These are phyloP conservation scores for Panagrolaimus sp. DNA, from an alignment of 1,140 invertebrate genomes.

Conservation along the genomic window DNA sequence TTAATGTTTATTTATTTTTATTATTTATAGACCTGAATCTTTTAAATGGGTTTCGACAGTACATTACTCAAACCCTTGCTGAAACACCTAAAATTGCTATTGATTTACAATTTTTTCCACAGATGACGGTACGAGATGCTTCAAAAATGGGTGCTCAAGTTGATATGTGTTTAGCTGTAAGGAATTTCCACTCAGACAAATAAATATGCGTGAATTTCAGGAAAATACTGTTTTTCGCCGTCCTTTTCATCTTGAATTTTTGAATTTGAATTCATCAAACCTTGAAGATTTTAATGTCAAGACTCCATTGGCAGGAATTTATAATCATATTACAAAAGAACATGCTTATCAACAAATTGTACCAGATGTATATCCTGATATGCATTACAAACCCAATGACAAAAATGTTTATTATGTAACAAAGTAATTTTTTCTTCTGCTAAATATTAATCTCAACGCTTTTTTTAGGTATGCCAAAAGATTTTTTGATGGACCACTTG, in stretches of 20 bases:
- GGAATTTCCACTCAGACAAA: not conserved
- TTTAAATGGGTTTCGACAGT: not conserved
- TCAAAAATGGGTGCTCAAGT: conserved; percentile 15
- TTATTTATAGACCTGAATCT: not conserved
- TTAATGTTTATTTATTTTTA: not conserved
- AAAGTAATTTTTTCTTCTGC: conserved; percentile 1
- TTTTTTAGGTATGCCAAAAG: conserved; percentile 12
- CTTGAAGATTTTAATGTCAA: no score
- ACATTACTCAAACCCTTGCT: not conserved
- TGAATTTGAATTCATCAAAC: not conserved
- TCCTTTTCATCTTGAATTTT: conserved; percentile 3
- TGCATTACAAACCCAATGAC: not conserved
- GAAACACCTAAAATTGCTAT: not conserved
- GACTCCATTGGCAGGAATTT: no score
- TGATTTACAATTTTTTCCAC: conserved; percentile 3
- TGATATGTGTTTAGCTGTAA: not conserved
- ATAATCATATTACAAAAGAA: not conserved
- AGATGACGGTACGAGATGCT: not conserved
- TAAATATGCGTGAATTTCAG: not conserved
- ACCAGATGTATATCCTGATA: not conserved
- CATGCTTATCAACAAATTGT: not conserved
- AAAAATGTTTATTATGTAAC: conserved; percentile 7
- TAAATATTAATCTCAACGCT: not conserved
- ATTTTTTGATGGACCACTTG: conserved; percentile 21
- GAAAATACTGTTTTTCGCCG: not conserved